phyloP scores from a whole-genome alignment of 2,113 vertebrate species.

The Colossoma macropomum region DNA sequence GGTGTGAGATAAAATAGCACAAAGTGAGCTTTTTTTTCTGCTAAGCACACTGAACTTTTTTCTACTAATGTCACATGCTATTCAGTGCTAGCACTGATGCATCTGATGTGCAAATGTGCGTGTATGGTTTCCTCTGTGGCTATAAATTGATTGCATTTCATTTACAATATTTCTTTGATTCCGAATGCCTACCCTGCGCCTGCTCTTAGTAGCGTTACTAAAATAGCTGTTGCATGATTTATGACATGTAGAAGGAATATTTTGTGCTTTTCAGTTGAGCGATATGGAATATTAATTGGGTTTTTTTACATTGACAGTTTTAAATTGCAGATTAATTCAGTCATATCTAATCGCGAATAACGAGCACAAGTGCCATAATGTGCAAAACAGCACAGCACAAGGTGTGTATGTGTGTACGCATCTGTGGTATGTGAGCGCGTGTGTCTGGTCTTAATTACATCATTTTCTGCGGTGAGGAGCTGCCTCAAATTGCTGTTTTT shows the following conservation, averaged over 20 bases:
- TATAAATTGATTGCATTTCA: slow-evolving; percentile 18
- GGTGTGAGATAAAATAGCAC: slow-evolving; percentile 19
- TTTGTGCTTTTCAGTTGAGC: neutral
- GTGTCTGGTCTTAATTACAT: slow-evolving; percentile 29
- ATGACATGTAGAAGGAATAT: slow-evolving; percentile 30
- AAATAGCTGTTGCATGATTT: slow-evolving; percentile 24
- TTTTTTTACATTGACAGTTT: slow-evolving; percentile 31
- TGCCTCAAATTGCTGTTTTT: neutral
- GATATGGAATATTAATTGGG: neutral
- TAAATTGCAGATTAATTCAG: slow-evolving; percentile 18
- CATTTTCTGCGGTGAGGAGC: neutral
- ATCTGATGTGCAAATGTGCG: slow-evolving; percentile 8
- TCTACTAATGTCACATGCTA: neutral
- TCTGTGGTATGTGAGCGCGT: slow-evolving; percentile 25
- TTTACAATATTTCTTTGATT: slow-evolving; percentile 13
- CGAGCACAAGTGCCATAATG: slow-evolving; percentile 56
- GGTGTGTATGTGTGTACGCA: slow-evolving; percentile 34
- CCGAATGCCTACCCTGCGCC: neutral
- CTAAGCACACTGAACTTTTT: slow-evolving; percentile 34
- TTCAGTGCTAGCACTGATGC: slow-evolving; percentile 12
- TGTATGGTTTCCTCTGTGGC: slow-evolving; percentile 15
- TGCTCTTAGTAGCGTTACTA: slow-evolving; percentile 16
- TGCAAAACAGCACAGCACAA: slow-evolving; percentile 34
- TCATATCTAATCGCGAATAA: slow-evolving; percentile 32
- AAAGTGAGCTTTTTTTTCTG: neutral